Conservation (phyloP, 2,797 vertebrate species). For the Cercopithecus diana region DNA sequence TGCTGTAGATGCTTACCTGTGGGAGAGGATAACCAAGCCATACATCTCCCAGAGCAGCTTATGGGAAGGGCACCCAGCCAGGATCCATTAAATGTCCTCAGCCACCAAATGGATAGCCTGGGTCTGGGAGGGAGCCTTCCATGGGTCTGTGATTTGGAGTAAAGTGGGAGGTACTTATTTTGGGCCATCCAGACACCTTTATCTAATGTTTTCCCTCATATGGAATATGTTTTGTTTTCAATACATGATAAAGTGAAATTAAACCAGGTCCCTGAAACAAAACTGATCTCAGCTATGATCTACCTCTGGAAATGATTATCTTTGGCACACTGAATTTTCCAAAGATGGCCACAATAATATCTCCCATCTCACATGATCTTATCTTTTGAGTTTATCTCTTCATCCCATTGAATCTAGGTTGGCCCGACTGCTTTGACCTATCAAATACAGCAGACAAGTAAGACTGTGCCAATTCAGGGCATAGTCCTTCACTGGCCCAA, state of each 20-base stretch:
- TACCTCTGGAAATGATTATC: constrained; percentile 6
- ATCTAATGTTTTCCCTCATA: background rate
- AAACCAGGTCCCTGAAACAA: background rate
- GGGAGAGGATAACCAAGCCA: background rate
- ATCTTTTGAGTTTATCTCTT: constrained; percentile 33
- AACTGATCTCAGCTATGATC: background rate
- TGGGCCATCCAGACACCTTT: background rate
- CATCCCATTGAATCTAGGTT: background rate
- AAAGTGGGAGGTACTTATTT: background rate
- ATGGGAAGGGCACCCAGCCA: background rate
- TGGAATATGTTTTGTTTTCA: constrained; percentile 20
- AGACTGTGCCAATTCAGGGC: background rate
- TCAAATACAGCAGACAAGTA: constrained; percentile 15
- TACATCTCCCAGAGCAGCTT: background rate
- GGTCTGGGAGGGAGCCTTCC: background rate
- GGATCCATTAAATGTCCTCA: background rate
- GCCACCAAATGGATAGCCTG: background rate
- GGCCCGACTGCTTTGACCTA: background rate
- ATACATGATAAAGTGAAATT: background rate
- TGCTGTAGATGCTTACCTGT: background rate
- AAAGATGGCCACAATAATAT: background rate
- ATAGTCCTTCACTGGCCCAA: background rate
- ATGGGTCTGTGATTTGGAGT: background rate
- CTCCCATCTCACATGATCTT: background rate
- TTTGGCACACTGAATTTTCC: background rate